phyloP scores from a whole-genome alignment of 2,888 invertebrate genomes.

The Cheilosia vulpina region DNA sequence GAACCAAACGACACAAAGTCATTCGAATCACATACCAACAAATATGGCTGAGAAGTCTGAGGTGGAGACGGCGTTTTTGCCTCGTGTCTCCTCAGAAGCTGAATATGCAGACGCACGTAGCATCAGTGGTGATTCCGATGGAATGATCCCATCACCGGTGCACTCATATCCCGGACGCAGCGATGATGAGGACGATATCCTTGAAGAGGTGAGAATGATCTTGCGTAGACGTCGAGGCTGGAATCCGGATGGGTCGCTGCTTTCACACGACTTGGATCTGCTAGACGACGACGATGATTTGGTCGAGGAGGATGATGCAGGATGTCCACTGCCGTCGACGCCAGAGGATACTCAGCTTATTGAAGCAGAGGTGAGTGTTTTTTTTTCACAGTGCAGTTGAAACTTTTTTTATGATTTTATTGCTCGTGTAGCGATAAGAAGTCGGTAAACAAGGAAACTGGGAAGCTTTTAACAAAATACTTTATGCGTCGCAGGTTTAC shows the following conservation, averaged over 20 bases:
- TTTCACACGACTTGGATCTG: constrained; percentile 81
- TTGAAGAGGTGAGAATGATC: constrained; percentile 82
- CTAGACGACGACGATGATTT: constrained; percentile 82
- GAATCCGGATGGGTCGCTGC: constrained; percentile 81
- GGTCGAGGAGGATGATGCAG: constrained; percentile 89
- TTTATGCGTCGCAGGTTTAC: too few relatives aligned
- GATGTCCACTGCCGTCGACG: constrained; percentile 93
- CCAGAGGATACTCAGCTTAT: constrained; percentile 93
- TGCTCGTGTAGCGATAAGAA: neutral
- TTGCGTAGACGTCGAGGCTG: constrained; percentile 82
- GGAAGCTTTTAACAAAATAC: too few relatives aligned
- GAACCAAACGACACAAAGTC: constrained; percentile 9
- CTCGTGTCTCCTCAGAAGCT: constrained; percentile 71
- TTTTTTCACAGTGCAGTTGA: neutral
- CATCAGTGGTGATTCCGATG: constrained; percentile 75
- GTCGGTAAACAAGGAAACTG: too few relatives aligned
- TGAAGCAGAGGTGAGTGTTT: constrained; percentile 88
- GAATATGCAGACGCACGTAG: constrained; percentile 76
- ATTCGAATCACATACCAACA: neutral
- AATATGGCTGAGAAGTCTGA: constrained; percentile 61
- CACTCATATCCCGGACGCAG: constrained; percentile 74
- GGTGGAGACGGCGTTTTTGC: constrained; percentile 53
- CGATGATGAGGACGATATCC: constrained; percentile 80
- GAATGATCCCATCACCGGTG: constrained; percentile 76
- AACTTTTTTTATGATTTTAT: constrained; percentile 2